These are phyloP conservation scores for Zophobas morio DNA, from an alignment of 1,140 invertebrate genomes.

Conservation along the genomic window DNA sequence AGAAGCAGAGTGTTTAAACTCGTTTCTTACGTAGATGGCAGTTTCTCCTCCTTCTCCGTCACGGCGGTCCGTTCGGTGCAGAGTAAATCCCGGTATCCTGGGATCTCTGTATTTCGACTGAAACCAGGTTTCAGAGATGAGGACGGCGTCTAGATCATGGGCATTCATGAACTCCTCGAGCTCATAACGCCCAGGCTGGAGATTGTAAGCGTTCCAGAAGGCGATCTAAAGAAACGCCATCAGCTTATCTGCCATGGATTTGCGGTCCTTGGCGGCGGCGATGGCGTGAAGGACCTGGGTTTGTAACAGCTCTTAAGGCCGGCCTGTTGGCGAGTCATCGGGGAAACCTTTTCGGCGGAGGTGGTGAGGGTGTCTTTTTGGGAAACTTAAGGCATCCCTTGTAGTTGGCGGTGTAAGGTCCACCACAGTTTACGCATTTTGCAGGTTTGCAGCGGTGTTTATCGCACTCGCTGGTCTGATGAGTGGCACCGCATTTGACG, in stretches of 20 bases:
- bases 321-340: background rate
- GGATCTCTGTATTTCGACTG: background rate
- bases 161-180: background rate
- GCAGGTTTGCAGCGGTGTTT: background rate
- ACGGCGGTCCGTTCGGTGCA: background rate
- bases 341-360: background rate
- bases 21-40: background rate
- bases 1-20: too few species aligned
- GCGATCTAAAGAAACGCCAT: background rate
- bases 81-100: background rate
- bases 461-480: too few species aligned
- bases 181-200: too few species aligned
- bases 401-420: background rate
- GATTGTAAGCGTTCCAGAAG: background rate
- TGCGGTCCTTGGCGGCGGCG: background rate
- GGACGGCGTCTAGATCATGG: background rate
- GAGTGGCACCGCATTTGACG: too few species aligned
- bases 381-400: background rate
- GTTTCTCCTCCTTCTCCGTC: background rate
- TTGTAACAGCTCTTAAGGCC: too few species aligned
- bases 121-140: background rate
- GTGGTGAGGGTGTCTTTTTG: background rate
- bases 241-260: background rate
- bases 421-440: background rate
- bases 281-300: background rate